phyloP scores from a whole-genome alignment of 2,888 invertebrate species.

The Apotomis capreana region DNA sequence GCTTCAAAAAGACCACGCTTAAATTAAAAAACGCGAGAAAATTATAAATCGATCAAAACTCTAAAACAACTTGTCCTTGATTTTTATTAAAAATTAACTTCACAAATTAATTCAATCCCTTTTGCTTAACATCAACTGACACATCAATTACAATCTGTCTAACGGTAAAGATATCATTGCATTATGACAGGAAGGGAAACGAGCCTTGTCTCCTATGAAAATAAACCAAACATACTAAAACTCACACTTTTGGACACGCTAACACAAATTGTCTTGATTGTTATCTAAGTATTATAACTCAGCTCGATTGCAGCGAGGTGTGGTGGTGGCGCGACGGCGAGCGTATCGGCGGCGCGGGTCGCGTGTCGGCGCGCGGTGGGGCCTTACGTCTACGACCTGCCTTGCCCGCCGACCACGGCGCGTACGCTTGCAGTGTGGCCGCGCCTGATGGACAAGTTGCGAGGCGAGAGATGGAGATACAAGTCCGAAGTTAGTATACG shows the following conservation, averaged over 20 bases:
- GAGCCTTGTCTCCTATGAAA: no score
- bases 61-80: no score
- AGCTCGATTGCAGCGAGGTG: constrained; percentile 71
- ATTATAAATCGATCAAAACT: no score
- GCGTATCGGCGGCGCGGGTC: constrained; percentile 78
- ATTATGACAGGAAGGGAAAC: no score
- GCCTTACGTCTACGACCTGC: constrained; percentile 68
- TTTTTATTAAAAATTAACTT: no score
- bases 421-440: constrained; percentile 89
- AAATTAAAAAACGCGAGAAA: no score
- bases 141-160: no score
- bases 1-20: no score
- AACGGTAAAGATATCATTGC: no score
- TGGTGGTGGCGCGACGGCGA: constrained; percentile 78
- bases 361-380: constrained; percentile 67
- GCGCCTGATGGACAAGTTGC: constrained; percentile 88
- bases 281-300: not conserved
- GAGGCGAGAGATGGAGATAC: constrained; percentile 86
- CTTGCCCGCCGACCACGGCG: constrained; percentile 86
- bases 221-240: not conserved
- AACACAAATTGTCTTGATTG: not conserved
- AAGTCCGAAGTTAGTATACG: constrained; percentile 85
- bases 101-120: no score
- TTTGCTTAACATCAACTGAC: no score
- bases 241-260: constrained; percentile 9